Percentiles rank a stretch among this genome's conserved stretches.
Conservation (phyloP, 2,888 invertebrate genomes). For the Meloe dianella region DNA sequence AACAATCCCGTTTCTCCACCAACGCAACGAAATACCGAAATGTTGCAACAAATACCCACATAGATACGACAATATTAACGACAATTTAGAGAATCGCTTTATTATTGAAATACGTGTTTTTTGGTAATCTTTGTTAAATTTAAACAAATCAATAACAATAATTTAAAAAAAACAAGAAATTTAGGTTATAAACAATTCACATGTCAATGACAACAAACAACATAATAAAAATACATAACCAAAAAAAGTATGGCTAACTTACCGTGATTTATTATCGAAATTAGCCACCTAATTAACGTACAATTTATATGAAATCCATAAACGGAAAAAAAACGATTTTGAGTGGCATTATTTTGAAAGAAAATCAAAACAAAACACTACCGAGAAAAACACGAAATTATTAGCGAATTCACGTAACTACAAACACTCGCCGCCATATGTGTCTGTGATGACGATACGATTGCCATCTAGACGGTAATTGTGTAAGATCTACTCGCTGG, state of each 20-base stretch:
- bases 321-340: slow-evolving; percentile 17
- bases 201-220: slow-evolving; percentile 30
- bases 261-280: slow-evolving; percentile 18
- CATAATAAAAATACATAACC: slow-evolving; percentile 37
- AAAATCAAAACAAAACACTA: slow-evolving; percentile 17
- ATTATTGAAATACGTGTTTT: background rate
- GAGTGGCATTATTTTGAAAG: slow-evolving; percentile 9
- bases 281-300: background rate
- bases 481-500: background rate
- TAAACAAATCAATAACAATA: no score
- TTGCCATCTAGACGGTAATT: slow-evolving; percentile 4
- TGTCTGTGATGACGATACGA: slow-evolving; percentile 15
- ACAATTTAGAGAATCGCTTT: background rate
- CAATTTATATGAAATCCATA: background rate
- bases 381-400: slow-evolving; percentile 20
- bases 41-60: background rate
- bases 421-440: slow-evolving; percentile 31
- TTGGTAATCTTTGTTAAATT: no score
- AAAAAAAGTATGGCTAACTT: slow-evolving; percentile 33
- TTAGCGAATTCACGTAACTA: slow-evolving; percentile 19
- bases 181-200: slow-evolving; percentile 35
- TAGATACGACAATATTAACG: background rate
- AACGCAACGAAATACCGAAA: background rate
- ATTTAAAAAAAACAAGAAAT: background rate
- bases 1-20: slow-evolving; percentile 5